phyloP scores from a whole-genome alignment of 2,113 vertebrate genomes.

The Pitta sordida region DNA sequence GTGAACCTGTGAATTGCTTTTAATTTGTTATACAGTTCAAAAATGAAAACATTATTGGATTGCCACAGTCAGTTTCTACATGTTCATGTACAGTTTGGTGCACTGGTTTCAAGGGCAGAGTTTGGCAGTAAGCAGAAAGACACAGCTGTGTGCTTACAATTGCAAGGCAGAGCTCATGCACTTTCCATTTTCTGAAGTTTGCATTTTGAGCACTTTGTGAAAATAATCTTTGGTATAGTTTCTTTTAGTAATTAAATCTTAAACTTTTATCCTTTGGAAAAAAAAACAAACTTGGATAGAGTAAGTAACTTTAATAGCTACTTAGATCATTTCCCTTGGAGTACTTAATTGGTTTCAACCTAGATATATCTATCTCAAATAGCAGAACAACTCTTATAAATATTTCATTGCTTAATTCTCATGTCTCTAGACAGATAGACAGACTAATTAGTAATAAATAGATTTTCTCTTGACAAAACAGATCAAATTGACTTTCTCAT shows the following conservation, averaged over 20 bases:
- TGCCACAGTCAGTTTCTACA: background rate
- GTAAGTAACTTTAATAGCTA: background rate
- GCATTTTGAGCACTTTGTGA: background rate
- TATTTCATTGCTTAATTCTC: constrained; percentile 4
- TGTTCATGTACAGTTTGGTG: background rate
- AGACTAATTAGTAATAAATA: constrained; percentile 4
- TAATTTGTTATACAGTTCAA: background rate
- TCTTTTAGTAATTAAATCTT: background rate
- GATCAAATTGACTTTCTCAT: background rate
- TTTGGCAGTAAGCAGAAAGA: background rate
- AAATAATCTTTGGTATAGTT: background rate
- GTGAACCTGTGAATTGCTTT: too few species aligned
- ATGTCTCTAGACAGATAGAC: background rate
- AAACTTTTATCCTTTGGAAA: background rate
- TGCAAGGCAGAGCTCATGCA: background rate
- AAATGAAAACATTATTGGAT: background rate
- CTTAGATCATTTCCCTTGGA: background rate
- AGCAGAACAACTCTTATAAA: constrained; percentile 7
- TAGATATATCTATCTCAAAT: background rate
- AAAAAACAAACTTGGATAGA: background rate
- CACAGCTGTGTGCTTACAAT: background rate
- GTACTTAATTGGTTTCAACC: background rate
- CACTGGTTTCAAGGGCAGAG: background rate
- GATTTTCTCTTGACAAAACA: background rate
- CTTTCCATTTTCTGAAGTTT: background rate